Percentiles rank a stretch among this genome's conserved stretches.
Conservation (phyloP, 2,113 vertebrate genomes). For the Nerophis ophidion region DNA sequence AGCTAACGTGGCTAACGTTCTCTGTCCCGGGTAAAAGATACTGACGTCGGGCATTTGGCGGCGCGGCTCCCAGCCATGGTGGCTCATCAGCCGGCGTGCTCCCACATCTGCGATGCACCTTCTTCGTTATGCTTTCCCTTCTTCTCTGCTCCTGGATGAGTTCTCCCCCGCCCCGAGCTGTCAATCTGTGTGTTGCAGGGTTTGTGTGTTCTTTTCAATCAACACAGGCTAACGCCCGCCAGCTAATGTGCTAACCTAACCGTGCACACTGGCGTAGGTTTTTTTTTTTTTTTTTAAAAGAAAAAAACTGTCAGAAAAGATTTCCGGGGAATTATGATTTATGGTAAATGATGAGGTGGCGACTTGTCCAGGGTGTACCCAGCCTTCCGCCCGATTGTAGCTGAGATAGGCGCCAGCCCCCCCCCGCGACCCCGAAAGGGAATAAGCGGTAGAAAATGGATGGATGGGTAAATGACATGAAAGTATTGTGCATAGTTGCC, state of each 20-base stretch:
- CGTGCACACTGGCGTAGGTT: slow-evolving; percentile 19
- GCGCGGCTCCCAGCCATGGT: slow-evolving; percentile 32
- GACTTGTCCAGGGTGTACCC: too few species aligned
- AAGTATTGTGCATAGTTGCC: background rate
- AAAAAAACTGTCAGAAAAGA: background rate
- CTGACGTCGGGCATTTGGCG: slow-evolving; percentile 55
- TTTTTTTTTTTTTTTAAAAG: background rate
- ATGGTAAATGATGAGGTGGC: background rate
- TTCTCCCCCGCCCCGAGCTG: slow-evolving; percentile 29
- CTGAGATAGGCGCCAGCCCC: too few species aligned
- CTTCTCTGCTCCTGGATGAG: slow-evolving; percentile 2
- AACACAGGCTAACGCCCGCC: slow-evolving; percentile 31
- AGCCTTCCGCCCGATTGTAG: too few species aligned
- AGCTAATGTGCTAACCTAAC: slow-evolving; percentile 60
- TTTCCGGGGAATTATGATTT: background rate
- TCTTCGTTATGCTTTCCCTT: background rate
- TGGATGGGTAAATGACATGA: background rate
- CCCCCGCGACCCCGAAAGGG: too few species aligned
- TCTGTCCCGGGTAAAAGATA: slow-evolving; percentile 25
- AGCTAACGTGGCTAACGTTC: slow-evolving; percentile 56
- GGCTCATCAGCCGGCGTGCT: slow-evolving; percentile 26
- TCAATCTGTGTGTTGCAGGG: slow-evolving; percentile 22
- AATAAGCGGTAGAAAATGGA: too few species aligned
- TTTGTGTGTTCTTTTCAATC: slow-evolving; percentile 22
- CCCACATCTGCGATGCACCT: slow-evolving; percentile 3